phyloP scores from a whole-genome alignment of 2,797 vertebrate genomes.

The Manis pentadactyla region DNA sequence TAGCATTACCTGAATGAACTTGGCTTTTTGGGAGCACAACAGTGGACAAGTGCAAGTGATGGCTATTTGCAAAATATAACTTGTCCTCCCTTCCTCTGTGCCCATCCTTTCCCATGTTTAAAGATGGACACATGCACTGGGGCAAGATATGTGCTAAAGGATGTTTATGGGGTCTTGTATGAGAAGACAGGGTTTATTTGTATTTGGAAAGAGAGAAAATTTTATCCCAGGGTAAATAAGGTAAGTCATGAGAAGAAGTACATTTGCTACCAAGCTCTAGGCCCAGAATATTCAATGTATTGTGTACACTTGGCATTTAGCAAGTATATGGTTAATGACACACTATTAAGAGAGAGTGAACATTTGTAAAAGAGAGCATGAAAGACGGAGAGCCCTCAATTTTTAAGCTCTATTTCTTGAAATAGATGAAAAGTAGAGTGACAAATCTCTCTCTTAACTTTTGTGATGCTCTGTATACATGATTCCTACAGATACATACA shows the following conservation, averaged over 20 bases:
- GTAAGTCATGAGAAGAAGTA: slow-evolving; percentile 46
- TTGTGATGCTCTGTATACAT: slow-evolving; percentile 1
- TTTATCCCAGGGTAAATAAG: slow-evolving; percentile 24
- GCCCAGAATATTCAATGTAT: not conserved
- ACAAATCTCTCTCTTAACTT: not conserved
- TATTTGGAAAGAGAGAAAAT: slow-evolving; percentile 41
- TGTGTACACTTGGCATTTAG: not conserved
- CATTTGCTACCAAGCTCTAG: not conserved
- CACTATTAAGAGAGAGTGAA: not conserved
- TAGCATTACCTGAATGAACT: not conserved
- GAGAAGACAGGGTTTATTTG: not conserved
- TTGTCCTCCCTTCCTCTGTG: not conserved
- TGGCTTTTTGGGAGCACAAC: not conserved
- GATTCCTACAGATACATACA: not conserved
- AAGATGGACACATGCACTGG: not conserved
- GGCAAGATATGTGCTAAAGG: not conserved
- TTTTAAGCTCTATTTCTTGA: slow-evolving; percentile 14
- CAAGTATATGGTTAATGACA: not conserved
- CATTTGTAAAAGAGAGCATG: not conserved
- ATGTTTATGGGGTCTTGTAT: not conserved
- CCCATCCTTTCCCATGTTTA: not conserved
- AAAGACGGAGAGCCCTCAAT: not conserved
- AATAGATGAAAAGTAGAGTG: slow-evolving; percentile 9
- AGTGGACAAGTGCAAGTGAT: not conserved
- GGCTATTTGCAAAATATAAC: not conserved